These are phyloP conservation scores for Labeo rohita DNA, from an alignment of 2,113 vertebrate species.

Conservation along the genomic window DNA sequence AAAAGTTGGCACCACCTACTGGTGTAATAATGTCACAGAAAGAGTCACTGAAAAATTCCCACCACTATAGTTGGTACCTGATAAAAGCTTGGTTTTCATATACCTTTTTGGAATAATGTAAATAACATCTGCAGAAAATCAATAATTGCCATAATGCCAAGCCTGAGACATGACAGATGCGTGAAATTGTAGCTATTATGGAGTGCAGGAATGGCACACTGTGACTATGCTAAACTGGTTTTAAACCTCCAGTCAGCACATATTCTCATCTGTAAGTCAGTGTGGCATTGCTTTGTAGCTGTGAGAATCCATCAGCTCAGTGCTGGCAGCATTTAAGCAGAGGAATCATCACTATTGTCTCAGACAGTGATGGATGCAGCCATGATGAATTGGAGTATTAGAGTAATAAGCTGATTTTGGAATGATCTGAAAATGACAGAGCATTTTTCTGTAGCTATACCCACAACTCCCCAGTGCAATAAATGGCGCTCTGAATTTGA, in stretches of 20 bases:
- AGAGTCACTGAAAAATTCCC: not conserved
- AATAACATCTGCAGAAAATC: not conserved
- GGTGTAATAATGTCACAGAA: not conserved
- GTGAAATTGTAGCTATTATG: slow-evolving; percentile 12
- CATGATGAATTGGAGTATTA: slow-evolving; percentile 31
- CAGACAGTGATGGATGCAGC: slow-evolving; percentile 38
- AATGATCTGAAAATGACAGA: slow-evolving; percentile 24
- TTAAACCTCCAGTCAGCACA: slow-evolving; percentile 32
- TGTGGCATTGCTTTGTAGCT: slow-evolving; percentile 9
- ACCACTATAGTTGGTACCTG: not conserved
- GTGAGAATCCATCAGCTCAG: slow-evolving; percentile 31
- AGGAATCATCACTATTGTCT: slow-evolving; percentile 42
- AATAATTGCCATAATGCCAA: not conserved
- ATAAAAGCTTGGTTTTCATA: not conserved
- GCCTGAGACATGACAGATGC: not conserved
- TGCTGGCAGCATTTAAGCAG: slow-evolving; percentile 34
- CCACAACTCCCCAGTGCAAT: not conserved
- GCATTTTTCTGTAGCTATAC: slow-evolving; percentile 29
- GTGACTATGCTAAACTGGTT: slow-evolving; percentile 9
- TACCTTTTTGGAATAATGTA: not conserved
- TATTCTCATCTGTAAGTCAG: slow-evolving; percentile 38
- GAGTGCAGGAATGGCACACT: slow-evolving; percentile 1
- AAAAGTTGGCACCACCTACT: not conserved
- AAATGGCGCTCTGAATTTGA: not conserved
- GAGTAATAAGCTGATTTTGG: slow-evolving; percentile 28